These are phyloP conservation scores for Alca torda DNA, from an alignment of 2,797 vertebrate genomes.

Conservation along the genomic window DNA sequence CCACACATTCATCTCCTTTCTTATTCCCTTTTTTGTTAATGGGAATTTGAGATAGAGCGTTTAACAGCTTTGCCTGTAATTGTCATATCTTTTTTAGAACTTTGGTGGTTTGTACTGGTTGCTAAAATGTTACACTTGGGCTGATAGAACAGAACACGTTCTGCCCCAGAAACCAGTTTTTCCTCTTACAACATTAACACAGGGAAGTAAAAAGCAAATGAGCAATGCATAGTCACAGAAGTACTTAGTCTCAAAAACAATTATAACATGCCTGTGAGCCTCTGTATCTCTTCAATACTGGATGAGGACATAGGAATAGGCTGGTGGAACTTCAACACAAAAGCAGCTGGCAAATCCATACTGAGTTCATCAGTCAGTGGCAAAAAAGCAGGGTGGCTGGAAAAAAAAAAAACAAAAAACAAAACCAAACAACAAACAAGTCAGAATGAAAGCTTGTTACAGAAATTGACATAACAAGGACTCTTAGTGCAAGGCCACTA, in stretches of 20 bases:
- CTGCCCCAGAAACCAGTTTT: background rate
- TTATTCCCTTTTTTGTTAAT: background rate
- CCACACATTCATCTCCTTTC: background rate
- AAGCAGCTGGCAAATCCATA: slow-evolving; percentile 78
- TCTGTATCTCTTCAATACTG: slow-evolving; percentile 75
- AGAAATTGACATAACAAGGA: background rate
- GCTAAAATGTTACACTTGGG: background rate
- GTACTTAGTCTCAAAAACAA: background rate
- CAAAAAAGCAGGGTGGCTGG: slow-evolving; percentile 74
- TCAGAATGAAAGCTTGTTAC: background rate
- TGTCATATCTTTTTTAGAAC: background rate
- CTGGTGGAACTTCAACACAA: slow-evolving; percentile 80
- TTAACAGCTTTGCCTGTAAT: background rate
- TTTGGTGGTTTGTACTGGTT: background rate
- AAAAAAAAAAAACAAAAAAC: background rate
- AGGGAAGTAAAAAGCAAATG: background rate
- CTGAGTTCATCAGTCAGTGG: slow-evolving; percentile 63
- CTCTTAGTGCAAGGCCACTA: background rate
- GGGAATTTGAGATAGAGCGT: background rate
- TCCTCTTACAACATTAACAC: background rate
- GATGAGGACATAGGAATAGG: slow-evolving; percentile 72
- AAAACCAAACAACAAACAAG: background rate
- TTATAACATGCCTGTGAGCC: slow-evolving; percentile 78
- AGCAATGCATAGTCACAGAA: background rate
- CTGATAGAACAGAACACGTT: background rate